A percentile compares a stretch with the other conserved stretches of the same genome.
Conservation (phyloP, 2,888 invertebrate genomes). For the Polylopha cassiicola region DNA sequence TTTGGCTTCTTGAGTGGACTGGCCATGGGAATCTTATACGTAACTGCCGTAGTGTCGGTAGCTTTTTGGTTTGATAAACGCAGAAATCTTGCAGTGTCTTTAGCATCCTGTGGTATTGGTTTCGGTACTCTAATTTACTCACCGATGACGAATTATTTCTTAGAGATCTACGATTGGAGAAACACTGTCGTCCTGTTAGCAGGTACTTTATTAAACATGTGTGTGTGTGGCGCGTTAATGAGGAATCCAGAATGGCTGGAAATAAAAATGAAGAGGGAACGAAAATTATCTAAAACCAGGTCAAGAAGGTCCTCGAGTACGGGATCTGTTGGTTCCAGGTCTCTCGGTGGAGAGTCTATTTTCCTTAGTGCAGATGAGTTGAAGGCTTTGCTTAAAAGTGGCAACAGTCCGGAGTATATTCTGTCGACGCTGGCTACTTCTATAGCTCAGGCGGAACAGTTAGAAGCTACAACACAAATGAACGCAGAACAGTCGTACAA, state of each 20-base stretch:
- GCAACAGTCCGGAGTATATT: constrained; percentile 81
- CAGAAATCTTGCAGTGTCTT: constrained; percentile 89
- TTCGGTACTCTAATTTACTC: constrained; percentile 93
- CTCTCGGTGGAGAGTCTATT: constrained; percentile 65
- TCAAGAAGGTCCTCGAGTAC: constrained; percentile 67
- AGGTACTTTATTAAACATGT: constrained; percentile 89
- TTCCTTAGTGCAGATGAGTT: constrained; percentile 80
- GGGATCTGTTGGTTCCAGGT: constrained; percentile 69
- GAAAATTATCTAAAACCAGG: constrained; percentile 51
- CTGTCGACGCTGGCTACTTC: constrained; percentile 78
- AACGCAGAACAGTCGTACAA: constrained; percentile 57
- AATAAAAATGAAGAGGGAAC: constrained; percentile 77
- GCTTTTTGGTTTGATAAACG: constrained; percentile 95
- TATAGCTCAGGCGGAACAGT: constrained; percentile 67
- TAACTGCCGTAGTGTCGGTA: constrained; percentile 92
- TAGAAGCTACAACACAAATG: constrained; percentile 63
- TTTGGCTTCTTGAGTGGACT: constrained; percentile 90
- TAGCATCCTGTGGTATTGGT: constrained; percentile 92
- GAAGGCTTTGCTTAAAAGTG: constrained; percentile 81
- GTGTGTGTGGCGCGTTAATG: constrained; percentile 91
- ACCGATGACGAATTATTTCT: constrained; percentile 85
- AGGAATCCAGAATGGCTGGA: constrained; percentile 90
- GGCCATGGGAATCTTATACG: constrained; percentile 89
- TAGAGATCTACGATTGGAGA: constrained; percentile 87
- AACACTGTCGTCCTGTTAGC: constrained; percentile 86